Conservation (phyloP, 2,797 vertebrate genomes). For the Brachyalestes nurse region DNA sequence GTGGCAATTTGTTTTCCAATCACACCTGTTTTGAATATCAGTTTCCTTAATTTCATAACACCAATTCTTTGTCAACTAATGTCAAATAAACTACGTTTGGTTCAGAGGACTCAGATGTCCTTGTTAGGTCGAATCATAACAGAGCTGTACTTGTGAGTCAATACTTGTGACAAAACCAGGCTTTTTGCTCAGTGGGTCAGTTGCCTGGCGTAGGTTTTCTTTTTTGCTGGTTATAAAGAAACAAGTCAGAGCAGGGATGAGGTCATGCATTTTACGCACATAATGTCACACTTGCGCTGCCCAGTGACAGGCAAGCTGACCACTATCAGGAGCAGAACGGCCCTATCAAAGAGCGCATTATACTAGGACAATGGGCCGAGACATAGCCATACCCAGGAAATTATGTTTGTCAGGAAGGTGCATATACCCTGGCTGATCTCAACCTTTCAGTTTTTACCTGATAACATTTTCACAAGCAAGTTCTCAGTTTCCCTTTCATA, state of each 20-base stretch:
- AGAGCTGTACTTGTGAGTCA: conserved; percentile 2
- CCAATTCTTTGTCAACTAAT: not conserved
- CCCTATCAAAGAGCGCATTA: conserved; percentile 32
- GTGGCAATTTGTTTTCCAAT: not conserved
- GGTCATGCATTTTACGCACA: conserved; percentile 34
- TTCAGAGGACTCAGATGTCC: not conserved
- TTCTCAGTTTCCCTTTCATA: not conserved
- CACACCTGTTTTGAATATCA: not conserved
- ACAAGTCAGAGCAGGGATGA: conserved; percentile 27
- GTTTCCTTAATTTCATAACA: not conserved
- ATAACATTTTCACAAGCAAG: not conserved
- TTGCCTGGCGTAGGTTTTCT: not conserved
- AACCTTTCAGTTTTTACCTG: not conserved
- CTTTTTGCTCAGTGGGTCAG: not conserved
- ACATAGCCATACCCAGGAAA: not conserved
- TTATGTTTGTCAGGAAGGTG: conserved; percentile 1
- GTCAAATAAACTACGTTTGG: not conserved
- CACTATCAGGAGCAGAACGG: not conserved
- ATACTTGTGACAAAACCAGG: not conserved
- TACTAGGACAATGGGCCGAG: not conserved
- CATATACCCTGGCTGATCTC: not conserved
- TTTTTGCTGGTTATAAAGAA: not conserved
- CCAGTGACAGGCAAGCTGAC: conserved; percentile 24
- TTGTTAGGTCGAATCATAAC: conserved; percentile 1
- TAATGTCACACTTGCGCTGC: conserved; percentile 34